These are phyloP conservation scores for Psammodynastes pulverulentus DNA, from an alignment of 2,113 vertebrate genomes.

Conservation along the genomic window DNA sequence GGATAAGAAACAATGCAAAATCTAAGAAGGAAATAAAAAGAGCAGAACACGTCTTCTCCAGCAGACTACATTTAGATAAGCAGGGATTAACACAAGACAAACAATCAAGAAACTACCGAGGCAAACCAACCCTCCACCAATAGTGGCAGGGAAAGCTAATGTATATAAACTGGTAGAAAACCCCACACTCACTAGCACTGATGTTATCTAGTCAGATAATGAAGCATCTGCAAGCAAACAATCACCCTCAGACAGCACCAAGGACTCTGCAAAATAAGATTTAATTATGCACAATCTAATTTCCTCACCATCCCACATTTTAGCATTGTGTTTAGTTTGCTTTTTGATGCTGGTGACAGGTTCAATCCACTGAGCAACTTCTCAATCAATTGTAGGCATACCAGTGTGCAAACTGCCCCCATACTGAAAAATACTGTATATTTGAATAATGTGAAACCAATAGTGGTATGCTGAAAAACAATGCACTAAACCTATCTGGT, in stretches of 20 bases:
- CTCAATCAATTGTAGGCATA: neutral
- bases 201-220: neutral
- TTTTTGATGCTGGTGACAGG: neutral
- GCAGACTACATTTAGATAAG: neutral
- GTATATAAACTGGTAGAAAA: neutral
- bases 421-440: neutral
- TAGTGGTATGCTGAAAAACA: neutral
- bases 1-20: neutral
- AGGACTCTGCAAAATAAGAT: neutral
- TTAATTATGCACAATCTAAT: neutral
- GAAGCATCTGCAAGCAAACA: neutral
- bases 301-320: neutral
- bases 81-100: neutral
- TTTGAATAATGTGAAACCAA: neutral
- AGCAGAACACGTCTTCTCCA: neutral
- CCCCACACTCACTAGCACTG: neutral
- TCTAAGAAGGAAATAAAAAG: neutral
- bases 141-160: neutral
- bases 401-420: neutral
- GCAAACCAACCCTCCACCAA: neutral
- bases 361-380: neutral
- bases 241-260: neutral
- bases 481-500: neutral
- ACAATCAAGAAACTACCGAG: neutral
- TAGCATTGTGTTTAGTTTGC: neutral